A percentile compares a stretch with the other conserved stretches of the same genome.
These are phyloP conservation scores for Apis florea DNA, from an alignment of 1,140 invertebrate species.

Conservation along the genomic window DNA sequence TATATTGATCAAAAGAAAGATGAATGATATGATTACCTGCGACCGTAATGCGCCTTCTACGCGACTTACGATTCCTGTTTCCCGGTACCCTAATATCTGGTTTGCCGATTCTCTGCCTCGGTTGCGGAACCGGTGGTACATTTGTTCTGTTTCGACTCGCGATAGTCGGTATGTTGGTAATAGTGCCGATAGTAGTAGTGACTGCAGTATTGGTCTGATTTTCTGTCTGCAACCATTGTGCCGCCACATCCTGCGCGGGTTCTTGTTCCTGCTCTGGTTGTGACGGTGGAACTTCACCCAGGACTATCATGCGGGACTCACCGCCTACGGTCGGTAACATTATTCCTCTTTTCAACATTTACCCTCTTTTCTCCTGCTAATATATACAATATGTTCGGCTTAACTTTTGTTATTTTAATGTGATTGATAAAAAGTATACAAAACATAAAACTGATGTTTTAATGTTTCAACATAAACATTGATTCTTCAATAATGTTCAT, in stretches of 20 bases:
- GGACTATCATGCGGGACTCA: slow-evolving; percentile 75
- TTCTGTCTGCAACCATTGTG: slow-evolving; percentile 73
- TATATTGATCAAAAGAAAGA: slow-evolving; percentile 39
- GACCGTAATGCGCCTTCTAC: slow-evolving; percentile 76
- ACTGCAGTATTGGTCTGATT: slow-evolving; percentile 47
- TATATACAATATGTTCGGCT: slow-evolving; percentile 9
- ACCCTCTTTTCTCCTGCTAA: background rate
- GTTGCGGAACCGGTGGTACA: slow-evolving; percentile 70
- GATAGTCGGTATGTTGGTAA: slow-evolving; percentile 15
- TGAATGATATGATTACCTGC: slow-evolving; percentile 76
- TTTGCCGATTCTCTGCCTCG: slow-evolving; percentile 66
- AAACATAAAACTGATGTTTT: too few relatives aligned
- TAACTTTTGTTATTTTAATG: background rate
- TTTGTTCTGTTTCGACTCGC: slow-evolving; percentile 41
- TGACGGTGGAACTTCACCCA: slow-evolving; percentile 76
- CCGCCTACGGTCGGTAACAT: slow-evolving; percentile 64
- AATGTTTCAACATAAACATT: background rate
- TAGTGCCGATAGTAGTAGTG: background rate
- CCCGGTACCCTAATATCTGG: slow-evolving; percentile 63
- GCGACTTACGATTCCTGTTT: slow-evolving; percentile 77
- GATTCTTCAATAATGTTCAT: background rate
- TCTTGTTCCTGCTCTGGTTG: slow-evolving; percentile 75
- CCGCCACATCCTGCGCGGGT: slow-evolving; percentile 76
- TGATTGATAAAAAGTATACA: too few relatives aligned
- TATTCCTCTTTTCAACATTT: slow-evolving; percentile 15